Evolutionary conservation across 2,888 invertebrate genomes (phyloP), one percentile per base, ranked within the genome.

Genomic region (Drosophila ustulata): DNA sequence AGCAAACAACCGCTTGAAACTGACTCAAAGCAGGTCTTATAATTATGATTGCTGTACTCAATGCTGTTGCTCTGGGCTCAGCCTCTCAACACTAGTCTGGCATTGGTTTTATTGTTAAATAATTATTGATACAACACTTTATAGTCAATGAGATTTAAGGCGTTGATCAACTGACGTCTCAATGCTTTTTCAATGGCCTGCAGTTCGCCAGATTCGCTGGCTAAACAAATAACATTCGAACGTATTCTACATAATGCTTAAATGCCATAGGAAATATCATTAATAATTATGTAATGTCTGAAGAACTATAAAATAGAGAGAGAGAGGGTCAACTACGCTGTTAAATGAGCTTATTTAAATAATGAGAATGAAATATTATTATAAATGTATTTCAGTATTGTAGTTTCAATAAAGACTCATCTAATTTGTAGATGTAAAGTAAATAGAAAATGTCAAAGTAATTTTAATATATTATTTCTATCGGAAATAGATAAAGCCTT

Each of bases 41-140:
- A 86, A 88, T 82, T 88, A 82, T 85, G 68, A 80, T 76, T 72
- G 80, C 61, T 82, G 61, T 78, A 85, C 50, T 66, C 67, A 71
- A 61, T 32, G 65, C 30, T 74, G 64, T 64, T 67, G 67, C 51
- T 49, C 53, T 55, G 26, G 39, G 45, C 51, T 55, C n/a, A 7
- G 6, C 7, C 55, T 25, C 13, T 8, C 71, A 74, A 58, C 74
- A 78, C 68, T 66, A 62, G 80, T 65, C 78, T 77, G 82, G 74
- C 82, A 82, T 82, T 82, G 82, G 71, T 62, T 73, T 64, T 70
- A 79, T 85, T 79, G 82, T 82, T 82, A 80, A 62, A 83, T 80
- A 86, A 82, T 82, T 86, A 86, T 82, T 80, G 73, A 86, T 76
- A 80, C 76, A 85, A 69, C 73, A 73, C 65, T 73, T 64, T 58